Evolutionary conservation across 2,113 vertebrate species (phyloP).

Genomic region (Cephalophus harveyi): DNA sequence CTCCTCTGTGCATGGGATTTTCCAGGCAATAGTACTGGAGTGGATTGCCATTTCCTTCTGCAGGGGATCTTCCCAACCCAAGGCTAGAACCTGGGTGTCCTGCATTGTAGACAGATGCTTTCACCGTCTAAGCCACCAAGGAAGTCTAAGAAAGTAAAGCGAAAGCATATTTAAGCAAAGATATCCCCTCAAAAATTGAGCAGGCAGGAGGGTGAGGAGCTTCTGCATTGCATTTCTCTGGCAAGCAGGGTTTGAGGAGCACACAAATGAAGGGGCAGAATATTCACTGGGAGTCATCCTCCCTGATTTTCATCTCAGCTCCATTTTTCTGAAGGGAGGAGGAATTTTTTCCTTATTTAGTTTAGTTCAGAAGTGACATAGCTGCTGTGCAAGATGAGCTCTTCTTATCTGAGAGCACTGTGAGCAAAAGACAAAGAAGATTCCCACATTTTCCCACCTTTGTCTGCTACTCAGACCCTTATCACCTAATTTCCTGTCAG

Average conservation of each 20-base stretch:
- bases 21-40: no score
- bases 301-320: background rate
- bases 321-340: background rate
- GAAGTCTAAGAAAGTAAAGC: background rate
- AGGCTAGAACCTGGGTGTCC: no score
- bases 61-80: no score
- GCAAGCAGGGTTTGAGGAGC: background rate
- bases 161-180: background rate
- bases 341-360: background rate
- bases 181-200: background rate
- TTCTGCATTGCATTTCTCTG: background rate
- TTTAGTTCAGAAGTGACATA: background rate
- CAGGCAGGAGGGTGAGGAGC: background rate
- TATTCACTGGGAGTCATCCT: background rate
- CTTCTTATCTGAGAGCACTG: background rate
- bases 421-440: background rate
- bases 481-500: background rate
- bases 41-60: no score
- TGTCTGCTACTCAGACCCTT: background rate
- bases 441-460: background rate
- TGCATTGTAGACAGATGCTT: no score
- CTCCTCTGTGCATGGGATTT: no score
- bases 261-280: background rate
- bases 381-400: background rate
- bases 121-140: no score